Conservation (phyloP, 2,797 vertebrate species). For the Etheostoma perlongum region DNA sequence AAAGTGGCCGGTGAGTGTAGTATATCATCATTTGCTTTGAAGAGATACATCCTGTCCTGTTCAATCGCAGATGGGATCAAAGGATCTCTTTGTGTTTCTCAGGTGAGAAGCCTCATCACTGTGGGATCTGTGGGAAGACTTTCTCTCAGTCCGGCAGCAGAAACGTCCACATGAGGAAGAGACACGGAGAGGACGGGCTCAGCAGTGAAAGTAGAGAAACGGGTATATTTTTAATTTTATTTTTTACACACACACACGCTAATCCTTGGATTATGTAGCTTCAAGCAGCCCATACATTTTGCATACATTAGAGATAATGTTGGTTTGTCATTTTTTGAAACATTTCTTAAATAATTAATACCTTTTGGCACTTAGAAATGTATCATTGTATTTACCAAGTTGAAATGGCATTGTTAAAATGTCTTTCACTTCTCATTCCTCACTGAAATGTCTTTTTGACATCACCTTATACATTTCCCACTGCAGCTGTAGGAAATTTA, state of each 20-base stretch:
- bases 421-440: constrained; percentile 20
- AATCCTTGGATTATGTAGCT: constrained; percentile 58
- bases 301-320: constrained; percentile 30
- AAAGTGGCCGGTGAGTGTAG: no score
- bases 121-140: constrained; percentile 95
- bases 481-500: constrained; percentile 17
- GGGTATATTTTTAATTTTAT: constrained; percentile 63
- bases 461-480: constrained; percentile 26
- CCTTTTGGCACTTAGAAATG: constrained; percentile 46
- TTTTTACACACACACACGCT: constrained; percentile 12
- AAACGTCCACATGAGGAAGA: constrained; percentile 97
- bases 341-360: constrained; percentile 61
- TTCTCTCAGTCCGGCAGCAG: constrained; percentile 99
- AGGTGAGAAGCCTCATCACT: constrained; percentile 98
- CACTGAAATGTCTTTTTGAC: background rate
- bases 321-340: constrained; percentile 56
- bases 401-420: constrained; percentile 13
- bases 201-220: constrained; percentile 78
- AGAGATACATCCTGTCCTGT: background rate
- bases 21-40: background rate
- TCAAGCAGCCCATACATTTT: constrained; percentile 54
- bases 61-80: constrained; percentile 17
- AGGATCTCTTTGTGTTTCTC: constrained; percentile 12
- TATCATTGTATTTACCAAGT: constrained; percentile 38
- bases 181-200: constrained; percentile 86